Conservation (phyloP, 2,888 invertebrate genomes). For the Cantharis rufa region DNA sequence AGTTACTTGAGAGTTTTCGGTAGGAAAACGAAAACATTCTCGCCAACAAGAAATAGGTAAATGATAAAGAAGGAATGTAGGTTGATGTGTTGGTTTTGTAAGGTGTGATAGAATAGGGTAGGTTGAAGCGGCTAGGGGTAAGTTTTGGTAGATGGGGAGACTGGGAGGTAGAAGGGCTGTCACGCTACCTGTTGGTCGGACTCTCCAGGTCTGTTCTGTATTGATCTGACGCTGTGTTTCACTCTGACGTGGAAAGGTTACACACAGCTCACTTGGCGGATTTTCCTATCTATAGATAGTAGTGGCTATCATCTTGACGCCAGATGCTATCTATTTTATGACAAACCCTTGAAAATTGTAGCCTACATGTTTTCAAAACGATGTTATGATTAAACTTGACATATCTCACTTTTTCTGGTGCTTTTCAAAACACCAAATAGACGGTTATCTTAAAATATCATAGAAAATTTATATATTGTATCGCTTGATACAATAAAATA, state of each 20-base stretch:
- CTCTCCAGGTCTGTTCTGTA: conserved; percentile 46
- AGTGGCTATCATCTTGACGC: conserved; percentile 15
- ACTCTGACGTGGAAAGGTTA: conserved; percentile 43
- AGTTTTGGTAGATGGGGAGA: conserved; percentile 26
- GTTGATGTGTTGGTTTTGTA: conserved; percentile 20
- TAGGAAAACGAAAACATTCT: conserved; percentile 10
- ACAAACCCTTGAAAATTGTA: conserved; percentile 5
- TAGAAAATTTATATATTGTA: neutral
- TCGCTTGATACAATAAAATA: neutral
- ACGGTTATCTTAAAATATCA: neutral
- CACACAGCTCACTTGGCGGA: conserved; percentile 39
- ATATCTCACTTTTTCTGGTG: neutral
- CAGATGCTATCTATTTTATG: conserved; percentile 13
- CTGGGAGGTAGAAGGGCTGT: conserved; percentile 37
- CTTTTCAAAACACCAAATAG: neutral
- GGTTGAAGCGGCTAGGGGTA: conserved; percentile 22
- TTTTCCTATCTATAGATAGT: conserved; percentile 32
- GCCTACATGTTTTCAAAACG: conserved; percentile 2
- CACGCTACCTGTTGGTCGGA: conserved; percentile 48
- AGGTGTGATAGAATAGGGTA: conserved; percentile 20
- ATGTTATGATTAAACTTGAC: neutral
- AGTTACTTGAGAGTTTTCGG: conserved; percentile 25
- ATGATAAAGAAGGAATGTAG: conserved; percentile 27
- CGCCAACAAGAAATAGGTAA: conserved; percentile 18
- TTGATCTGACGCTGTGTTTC: conserved; percentile 41